phyloP scores from a whole-genome alignment of 2,113 vertebrate genomes.

The Thunnus maccoyii region DNA sequence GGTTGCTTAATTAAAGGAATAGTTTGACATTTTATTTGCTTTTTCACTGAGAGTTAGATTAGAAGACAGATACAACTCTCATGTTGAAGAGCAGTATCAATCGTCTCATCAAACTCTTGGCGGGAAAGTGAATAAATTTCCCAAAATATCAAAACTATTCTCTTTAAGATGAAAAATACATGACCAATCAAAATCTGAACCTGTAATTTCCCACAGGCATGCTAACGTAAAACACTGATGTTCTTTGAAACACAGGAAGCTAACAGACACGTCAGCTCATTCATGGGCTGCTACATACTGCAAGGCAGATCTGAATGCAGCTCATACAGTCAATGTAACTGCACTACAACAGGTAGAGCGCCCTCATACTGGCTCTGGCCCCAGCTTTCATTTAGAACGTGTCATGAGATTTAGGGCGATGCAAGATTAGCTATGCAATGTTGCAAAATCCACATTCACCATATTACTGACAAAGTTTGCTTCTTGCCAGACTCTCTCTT shows the following conservation, averaged over 20 bases:
- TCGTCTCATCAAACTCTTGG: no score
- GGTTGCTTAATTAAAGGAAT: background rate
- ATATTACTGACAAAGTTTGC: slow-evolving; percentile 31
- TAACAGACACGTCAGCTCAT: background rate
- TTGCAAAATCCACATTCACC: slow-evolving; percentile 39
- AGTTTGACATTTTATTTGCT: no score
- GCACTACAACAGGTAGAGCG: slow-evolving; percentile 16
- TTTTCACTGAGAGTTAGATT: no score
- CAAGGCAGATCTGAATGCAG: background rate
- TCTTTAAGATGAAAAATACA: background rate
- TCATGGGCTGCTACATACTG: background rate
- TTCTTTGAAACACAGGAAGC: background rate
- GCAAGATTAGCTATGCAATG: slow-evolving; percentile 42
- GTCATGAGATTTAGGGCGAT: slow-evolving; percentile 37
- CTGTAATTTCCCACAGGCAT: background rate
- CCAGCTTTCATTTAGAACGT: slow-evolving; percentile 14
- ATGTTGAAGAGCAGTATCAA: no score
- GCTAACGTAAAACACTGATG: background rate
- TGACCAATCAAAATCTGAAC: background rate
- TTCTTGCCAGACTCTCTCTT: slow-evolving; percentile 14
- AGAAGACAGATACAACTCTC: no score
- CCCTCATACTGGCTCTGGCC: background rate
- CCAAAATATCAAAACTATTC: no score
- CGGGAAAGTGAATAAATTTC: no score
- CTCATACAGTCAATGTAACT: background rate